These are phyloP conservation scores for Apodemia zela DNA, from an alignment of 2,888 invertebrate species.

Conservation along the genomic window DNA sequence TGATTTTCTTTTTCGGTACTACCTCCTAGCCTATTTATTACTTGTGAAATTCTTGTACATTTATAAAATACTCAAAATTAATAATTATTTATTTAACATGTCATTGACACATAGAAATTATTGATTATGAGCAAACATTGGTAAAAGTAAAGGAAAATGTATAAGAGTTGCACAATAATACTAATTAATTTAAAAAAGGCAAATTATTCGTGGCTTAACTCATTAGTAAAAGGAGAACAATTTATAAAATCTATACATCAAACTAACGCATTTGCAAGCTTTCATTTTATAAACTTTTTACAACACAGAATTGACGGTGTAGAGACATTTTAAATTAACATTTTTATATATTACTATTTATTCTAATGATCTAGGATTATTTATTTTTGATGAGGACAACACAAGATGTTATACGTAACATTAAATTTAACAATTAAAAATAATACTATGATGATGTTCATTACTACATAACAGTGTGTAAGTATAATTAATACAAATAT, in stretches of 20 bases:
- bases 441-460: neutral
- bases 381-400: conserved; percentile 32
- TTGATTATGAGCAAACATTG: too few species aligned
- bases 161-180: neutral
- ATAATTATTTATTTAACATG: too few species aligned
- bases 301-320: conserved; percentile 78
- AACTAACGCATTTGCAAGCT: conserved; percentile 25
- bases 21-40: too few species aligned
- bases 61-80: too few species aligned
- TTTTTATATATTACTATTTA: conserved; percentile 56
- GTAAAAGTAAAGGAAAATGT: too few species aligned
- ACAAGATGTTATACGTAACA: conserved; percentile 18
- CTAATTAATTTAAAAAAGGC: neutral
- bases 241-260: conserved; percentile 17
- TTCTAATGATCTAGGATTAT: conserved; percentile 46
- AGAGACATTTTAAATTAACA: conserved; percentile 70
- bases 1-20: too few species aligned
- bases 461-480: neutral
- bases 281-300: conserved; percentile 61
- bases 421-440: conserved; percentile 7
- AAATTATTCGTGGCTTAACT: neutral
- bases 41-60: too few species aligned
- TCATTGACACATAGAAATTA: too few species aligned
- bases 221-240: conserved; percentile 12
- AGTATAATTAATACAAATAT: neutral